Base-by-base conservation (phyloP, 2,113 vertebrate species). In the Microcebus griseorufus region DNA sequence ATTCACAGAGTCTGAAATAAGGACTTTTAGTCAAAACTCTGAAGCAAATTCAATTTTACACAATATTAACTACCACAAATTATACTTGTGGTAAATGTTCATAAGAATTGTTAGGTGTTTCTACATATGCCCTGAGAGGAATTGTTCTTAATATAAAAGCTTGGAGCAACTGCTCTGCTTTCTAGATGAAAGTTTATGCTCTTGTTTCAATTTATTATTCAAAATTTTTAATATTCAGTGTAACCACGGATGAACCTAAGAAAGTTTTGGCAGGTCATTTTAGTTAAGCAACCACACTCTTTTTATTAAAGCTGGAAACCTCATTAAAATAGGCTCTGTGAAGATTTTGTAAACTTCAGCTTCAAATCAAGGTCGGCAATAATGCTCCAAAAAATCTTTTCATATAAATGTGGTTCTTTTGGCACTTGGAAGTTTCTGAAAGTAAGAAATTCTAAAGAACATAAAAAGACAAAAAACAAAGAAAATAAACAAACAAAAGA, bases 241-340 rank as follows among this genome's bases (percentile, higher is more conserved):
- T 96, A 96, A 90, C 90, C 53, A 82, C 45, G 87, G 83, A 93
- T 62, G 81, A 97, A 96, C 58, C 39, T 73, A 93, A 60, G 58
- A 92, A 94, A 93, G 25, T 97, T 94, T 94, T 97, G 93, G 87
- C 94, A 95, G 83, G 75, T 84, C 80, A 93, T 48, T 90, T 95
- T 53, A 90, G 64, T 94, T 90, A 96, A 95, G 72, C 48, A 87
- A 93, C 69, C 89, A 90, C 45, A 62, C 13, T 96, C 82, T 93
- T 96, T 95, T 97, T 96, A 97, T 97, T 98, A 97, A 93, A 90
- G 92, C 90, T 95, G 94, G 89, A 96, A 96, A 96, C 69, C 42
- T 97, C 96, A 97, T 97, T 98, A 97, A 97, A 98, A 96, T 78
- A 88, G 92, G 80, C 87, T 94, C 96, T 97, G 69, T 92, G 93